Conservation (phyloP, 2,113 vertebrate genomes). For the Brevimyrus niger region DNA sequence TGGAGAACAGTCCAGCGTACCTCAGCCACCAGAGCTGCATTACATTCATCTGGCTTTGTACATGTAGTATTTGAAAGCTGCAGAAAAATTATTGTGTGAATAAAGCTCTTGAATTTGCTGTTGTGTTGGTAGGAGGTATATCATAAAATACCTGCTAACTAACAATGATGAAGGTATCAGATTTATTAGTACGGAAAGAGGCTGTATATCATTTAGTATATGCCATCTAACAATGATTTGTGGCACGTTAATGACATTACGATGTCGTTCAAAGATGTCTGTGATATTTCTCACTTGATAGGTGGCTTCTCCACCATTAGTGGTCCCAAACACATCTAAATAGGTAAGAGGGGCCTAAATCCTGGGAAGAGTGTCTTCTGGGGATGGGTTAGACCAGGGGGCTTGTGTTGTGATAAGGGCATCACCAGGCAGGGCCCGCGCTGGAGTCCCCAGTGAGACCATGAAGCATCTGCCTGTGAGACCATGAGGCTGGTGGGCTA, state of each 20-base stretch:
- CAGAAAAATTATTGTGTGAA: background rate
- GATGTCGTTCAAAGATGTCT: background rate
- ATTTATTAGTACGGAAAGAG: background rate
- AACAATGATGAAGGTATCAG: background rate
- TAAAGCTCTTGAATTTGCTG: background rate
- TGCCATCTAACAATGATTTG: background rate
- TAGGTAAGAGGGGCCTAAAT: background rate
- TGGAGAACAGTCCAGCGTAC: background rate
- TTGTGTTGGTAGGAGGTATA: background rate
- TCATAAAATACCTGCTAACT: background rate
- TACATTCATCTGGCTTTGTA: background rate
- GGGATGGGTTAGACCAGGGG: background rate
- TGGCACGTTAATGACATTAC: background rate
- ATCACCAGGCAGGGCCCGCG: background rate
- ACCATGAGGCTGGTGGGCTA: background rate
- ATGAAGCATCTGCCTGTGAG: background rate
- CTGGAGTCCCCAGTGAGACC: background rate
- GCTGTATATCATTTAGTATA: background rate
- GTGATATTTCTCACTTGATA: background rate
- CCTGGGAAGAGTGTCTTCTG: background rate
- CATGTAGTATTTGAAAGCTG: background rate
- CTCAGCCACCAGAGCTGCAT: background rate
- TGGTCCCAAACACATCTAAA: background rate
- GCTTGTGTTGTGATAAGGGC: background rate
- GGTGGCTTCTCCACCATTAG: background rate